Base-by-base conservation (phyloP, 2,113 vertebrate species). In the Eolophus roseicapilla region DNA sequence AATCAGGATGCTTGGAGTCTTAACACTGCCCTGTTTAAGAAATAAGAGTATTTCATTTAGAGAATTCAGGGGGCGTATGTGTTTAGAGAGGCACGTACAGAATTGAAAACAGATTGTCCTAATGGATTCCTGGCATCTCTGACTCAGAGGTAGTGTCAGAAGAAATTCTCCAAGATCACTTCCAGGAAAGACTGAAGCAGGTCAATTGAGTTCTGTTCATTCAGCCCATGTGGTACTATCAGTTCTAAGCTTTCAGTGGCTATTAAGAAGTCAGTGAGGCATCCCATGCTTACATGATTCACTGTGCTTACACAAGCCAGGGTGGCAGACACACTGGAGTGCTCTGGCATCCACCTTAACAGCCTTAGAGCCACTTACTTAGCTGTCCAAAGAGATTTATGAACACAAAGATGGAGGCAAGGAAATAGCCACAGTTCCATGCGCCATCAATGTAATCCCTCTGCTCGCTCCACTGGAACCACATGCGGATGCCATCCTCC, bases 391-490 rank as follows among this genome's bases (percentile, higher is more conserved):
- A 91, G 96, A 99, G 98, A 95, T 99, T 99, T 88, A 99, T 97
- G 95, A 99, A 98, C 92, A 99, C 99, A 7, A 99, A 99, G 97
- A 98, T 96, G 2, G 98, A 99, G 62, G 99, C 99, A 95, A 99
- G 97, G 96, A 99, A 96, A 97, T 99, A 99, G 96, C 99, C 99
- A 27, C 99, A 99, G 97, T 91, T 98, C 99, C 99, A 99, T 12
- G 99, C 99, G 74, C 94, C 98, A 55, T 99, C 98, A 5, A 99
- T 99, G 98, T 99, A 99, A 94, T 99, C 99, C 24, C 99, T 98
- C 98, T 99, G 99, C 78, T 99, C 99, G 0, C 98, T 97, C 99
- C 99, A 99, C 98, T 99, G 99, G 98, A 99, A 98, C 99, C 99
- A 99, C 99, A 99, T 99, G 90, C 99, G 99, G 94, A 99, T 99